Base-by-base conservation (phyloP, 2,113 vertebrate genomes). In the Bufo bufo region DNA sequence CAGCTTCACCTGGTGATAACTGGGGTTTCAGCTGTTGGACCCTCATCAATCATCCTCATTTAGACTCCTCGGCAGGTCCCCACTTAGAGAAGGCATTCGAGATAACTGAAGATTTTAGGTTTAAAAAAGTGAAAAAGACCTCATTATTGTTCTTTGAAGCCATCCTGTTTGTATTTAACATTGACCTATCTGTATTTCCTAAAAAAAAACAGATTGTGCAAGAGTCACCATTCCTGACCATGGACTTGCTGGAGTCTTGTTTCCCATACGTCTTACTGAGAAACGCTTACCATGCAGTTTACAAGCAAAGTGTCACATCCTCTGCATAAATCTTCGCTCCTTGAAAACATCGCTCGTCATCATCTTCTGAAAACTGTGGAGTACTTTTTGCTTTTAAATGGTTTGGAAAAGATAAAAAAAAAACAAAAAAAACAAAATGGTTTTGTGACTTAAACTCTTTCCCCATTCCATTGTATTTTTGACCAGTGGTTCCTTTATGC, bases 221-320 rank as follows among this genome's bases (percentile, higher is more conserved):
- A 94, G 98, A 99, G 94, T 99, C 98, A 74, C 98, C 98, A 0
- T 99, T 99, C 95, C 96, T 99, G 89, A 99, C 98, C 54, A 99
- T 99, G 98, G 98, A 99, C 93, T 95, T 99, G 93, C 93, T 99
- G 95, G 98, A 99, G 93, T 99, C 98, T 83, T 99, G 98, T 85
- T 99, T 99, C 94, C 98, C 98, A 43, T 99, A 99, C 0, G 98
- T 99, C 90, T 95, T 99, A 94, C 96, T 99, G 93, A 94, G 98
- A 92, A 99, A 99, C 82, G 98, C 98, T 66, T 99, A 99, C 95
- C 98, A 99, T 75, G 98, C 98, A 61, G 98, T 99, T 93, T 99
- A 99, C 93, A 99, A 99, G 93, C 98, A 99, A 96, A 99, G 97
- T 82, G 96, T 99, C 91, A 98, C 97, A 87, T 96, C 96, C 63